phyloP scores from a whole-genome alignment of 1,140 invertebrate species.

The Apis florea region DNA sequence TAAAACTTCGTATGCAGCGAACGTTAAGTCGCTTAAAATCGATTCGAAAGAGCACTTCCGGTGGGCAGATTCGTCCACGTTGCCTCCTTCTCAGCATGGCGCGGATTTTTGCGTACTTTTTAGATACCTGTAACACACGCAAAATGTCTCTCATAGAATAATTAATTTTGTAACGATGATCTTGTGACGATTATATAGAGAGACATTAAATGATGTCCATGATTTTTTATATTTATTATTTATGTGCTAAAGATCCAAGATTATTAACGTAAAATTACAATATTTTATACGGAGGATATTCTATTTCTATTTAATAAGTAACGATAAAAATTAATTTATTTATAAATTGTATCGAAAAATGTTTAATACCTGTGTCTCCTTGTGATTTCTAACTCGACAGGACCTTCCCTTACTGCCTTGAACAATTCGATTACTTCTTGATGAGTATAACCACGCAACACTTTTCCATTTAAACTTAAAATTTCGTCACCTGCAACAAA shows the following conservation, averaged over 20 bases:
- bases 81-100: constrained; percentile 69
- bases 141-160: background rate
- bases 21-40: constrained; percentile 45
- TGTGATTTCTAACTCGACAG: constrained; percentile 85
- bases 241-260: too few relatives aligned
- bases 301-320: too few relatives aligned
- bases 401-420: constrained; percentile 87
- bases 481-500: constrained; percentile 88
- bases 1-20: constrained; percentile 66
- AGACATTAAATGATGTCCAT: too few relatives aligned
- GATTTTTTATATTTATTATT: too few relatives aligned
- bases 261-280: too few relatives aligned
- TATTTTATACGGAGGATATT: too few relatives aligned
- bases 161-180: background rate
- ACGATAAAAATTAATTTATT: too few relatives aligned
- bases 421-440: constrained; percentile 89
- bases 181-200: too few relatives aligned
- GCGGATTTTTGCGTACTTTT: constrained; percentile 74
- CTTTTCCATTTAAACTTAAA: constrained; percentile 87
- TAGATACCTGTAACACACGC: constrained; percentile 70
- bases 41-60: constrained; percentile 73
- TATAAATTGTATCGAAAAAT: background rate
- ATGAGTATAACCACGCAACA: constrained; percentile 87
- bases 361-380: constrained; percentile 79
- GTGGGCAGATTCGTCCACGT: constrained; percentile 63